phyloP scores from a whole-genome alignment of 2,797 vertebrate genomes.

The Periparus ater region DNA sequence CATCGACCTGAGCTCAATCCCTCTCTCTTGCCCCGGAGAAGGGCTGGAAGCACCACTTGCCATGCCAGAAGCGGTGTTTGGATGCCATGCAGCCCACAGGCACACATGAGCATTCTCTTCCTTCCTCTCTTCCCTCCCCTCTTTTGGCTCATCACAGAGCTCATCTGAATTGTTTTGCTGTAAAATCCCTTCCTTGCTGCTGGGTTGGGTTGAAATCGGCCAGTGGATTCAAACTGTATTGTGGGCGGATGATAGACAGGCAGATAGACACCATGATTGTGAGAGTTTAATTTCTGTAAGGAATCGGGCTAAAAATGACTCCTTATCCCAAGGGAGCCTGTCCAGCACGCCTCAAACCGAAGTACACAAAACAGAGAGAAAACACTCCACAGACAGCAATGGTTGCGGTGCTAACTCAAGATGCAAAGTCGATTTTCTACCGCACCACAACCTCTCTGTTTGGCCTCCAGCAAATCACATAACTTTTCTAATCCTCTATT shows the following conservation, averaged over 20 bases:
- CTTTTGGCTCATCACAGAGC: neutral
- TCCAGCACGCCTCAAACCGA: constrained; percentile 24
- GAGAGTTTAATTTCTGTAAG: constrained; percentile 20
- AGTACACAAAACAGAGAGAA: neutral
- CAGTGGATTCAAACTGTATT: neutral
- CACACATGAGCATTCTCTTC: neutral
- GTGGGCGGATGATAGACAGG: constrained; percentile 38
- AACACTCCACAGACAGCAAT: neutral
- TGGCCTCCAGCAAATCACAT: neutral
- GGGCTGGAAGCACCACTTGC: neutral
- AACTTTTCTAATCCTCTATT: neutral
- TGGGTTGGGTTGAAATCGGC: neutral
- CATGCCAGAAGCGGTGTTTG: neutral
- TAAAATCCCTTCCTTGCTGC: neutral
- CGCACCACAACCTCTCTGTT: neutral
- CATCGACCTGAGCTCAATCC: fast-evolving
- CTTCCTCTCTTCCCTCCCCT: neutral
- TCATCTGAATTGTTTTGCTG: neutral
- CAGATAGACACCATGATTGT: constrained; percentile 30
- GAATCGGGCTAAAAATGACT: constrained; percentile 16
- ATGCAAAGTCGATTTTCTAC: neutral
- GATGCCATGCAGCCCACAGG: fast-evolving
- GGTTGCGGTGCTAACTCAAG: neutral
- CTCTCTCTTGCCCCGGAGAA: fast-evolving
- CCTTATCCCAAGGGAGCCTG: constrained; percentile 33